A percentile compares a stretch with the other conserved stretches of the same genome.
phyloP scores from a whole-genome alignment of 1,140 invertebrate genomes.

The Meloidogyne floridensis region DNA sequence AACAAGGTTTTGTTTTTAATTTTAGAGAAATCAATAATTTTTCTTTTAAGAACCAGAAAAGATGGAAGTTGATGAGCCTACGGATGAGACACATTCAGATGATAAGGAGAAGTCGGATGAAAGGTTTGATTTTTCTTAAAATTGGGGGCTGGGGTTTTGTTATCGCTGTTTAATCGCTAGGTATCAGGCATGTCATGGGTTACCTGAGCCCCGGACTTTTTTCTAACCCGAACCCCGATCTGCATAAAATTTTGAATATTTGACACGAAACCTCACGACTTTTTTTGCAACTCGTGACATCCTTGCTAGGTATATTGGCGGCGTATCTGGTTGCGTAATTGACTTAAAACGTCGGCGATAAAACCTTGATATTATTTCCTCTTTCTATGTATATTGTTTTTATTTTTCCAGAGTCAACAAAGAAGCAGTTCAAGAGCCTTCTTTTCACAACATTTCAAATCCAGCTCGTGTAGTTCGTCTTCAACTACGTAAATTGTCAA shows the following conservation, averaged over 20 bases:
- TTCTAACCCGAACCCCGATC: too few species aligned
- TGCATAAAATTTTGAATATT: too few species aligned
- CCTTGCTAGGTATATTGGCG: too few species aligned
- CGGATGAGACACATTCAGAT: background rate
- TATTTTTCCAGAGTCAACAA: conserved; percentile 57
- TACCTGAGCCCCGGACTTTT: too few species aligned
- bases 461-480: conserved; percentile 89
- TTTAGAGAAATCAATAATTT: conserved; percentile 68
- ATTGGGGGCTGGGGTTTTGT: too few species aligned
- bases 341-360: too few species aligned
- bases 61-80: conserved; percentile 48
- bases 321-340: too few species aligned
- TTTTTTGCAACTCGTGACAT: too few species aligned
- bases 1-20: conserved; percentile 62
- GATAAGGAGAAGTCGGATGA: conserved; percentile 64
- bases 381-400: background rate
- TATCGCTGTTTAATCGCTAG: too few species aligned
- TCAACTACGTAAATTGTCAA: conserved; percentile 83
- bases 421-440: conserved; percentile 76
- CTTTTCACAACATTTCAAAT: conserved; percentile 87
- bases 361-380: too few species aligned
- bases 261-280: too few species aligned
- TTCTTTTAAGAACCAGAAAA: conserved; percentile 69
- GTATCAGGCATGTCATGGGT: too few species aligned
- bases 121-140: background rate